Conservation (phyloP, 2,888 invertebrate species). For the Drosophila macrothrix region DNA sequence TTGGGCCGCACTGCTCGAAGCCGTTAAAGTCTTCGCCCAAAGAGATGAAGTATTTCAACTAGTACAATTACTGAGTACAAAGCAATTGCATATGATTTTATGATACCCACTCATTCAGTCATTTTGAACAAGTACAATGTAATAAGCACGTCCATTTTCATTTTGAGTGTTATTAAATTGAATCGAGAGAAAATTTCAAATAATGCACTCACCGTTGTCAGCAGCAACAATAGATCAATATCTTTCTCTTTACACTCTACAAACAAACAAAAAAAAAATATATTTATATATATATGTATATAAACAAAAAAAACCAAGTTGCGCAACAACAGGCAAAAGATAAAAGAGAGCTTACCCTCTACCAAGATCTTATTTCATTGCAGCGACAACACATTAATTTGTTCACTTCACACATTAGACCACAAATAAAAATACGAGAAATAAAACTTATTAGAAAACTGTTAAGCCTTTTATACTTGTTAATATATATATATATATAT, state of each 20-base stretch:
- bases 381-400: neutral
- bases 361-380: neutral
- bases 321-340: neutral
- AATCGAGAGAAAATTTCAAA: neutral
- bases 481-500: neutral
- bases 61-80: neutral
- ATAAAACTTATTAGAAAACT: neutral
- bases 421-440: neutral
- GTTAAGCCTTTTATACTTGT: neutral
- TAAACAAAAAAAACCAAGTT: neutral
- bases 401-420: slow-evolving; percentile 1
- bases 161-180: neutral
- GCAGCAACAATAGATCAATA: neutral
- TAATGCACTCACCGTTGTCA: neutral
- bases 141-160: neutral
- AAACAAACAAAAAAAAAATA: neutral
- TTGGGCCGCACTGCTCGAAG: neutral
- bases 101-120: neutral
- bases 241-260: slow-evolving; percentile 1
- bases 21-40: neutral
- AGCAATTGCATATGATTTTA: neutral
- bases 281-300: neutral
- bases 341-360: neutral
- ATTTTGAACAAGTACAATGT: neutral
- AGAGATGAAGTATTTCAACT: neutral